phyloP scores from a whole-genome alignment of 2,797 vertebrate species.

The Micrastur ruficollis region DNA sequence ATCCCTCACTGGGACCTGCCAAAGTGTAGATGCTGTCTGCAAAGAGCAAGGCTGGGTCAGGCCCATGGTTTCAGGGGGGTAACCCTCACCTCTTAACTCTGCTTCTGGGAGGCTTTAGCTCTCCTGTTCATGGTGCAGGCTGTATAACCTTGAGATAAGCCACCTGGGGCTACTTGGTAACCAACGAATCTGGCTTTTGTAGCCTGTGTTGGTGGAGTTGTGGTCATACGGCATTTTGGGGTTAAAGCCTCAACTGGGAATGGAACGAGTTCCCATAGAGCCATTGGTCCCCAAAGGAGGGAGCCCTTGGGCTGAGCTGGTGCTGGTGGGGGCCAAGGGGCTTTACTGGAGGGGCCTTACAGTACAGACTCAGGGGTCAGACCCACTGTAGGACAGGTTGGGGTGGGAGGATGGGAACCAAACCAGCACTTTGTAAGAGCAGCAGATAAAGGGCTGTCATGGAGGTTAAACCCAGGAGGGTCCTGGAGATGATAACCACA shows the following conservation, averaged over 20 bases:
- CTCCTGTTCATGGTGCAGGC: neutral
- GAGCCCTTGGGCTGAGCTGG: neutral
- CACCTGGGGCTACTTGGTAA: neutral
- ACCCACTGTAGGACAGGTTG: neutral
- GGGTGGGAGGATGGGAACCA: neutral
- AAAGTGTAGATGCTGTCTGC: neutral
- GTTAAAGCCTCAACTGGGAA: neutral
- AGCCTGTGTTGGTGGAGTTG: neutral
- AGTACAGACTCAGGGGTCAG: slow-evolving; percentile 34
- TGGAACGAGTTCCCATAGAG: neutral
- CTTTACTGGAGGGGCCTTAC: neutral
- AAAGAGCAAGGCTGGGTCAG: neutral
- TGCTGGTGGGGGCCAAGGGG: neutral
- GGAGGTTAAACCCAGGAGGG: neutral
- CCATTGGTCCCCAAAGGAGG: neutral
- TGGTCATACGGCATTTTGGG: neutral
- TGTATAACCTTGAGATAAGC: neutral
- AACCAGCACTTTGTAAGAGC: slow-evolving; percentile 41
- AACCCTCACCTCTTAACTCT: neutral
- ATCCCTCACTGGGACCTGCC: neutral
- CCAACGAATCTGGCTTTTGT: neutral
- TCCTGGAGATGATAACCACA: neutral
- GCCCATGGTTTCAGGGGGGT: neutral
- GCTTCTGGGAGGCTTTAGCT: neutral
- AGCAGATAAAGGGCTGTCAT: neutral